A percentile compares a stretch with the other conserved stretches of the same genome.
These are phyloP conservation scores for Turritopsis rubra DNA, from an alignment of 30 jellyfish, hydroid and myxozoan genomes.

Conservation along the genomic window DNA sequence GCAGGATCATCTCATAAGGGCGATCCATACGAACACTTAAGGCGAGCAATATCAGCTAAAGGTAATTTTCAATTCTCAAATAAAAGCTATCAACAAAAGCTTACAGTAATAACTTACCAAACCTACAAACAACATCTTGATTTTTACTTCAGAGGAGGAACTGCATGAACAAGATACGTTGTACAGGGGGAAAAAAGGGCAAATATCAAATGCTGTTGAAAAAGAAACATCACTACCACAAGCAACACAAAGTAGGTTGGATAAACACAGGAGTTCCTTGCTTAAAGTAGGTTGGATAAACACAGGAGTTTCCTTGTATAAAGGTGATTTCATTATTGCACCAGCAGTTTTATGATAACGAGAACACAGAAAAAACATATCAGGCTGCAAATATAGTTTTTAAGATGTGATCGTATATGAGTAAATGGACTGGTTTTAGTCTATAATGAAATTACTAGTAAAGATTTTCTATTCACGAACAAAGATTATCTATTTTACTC, in stretches of 20 bases:
- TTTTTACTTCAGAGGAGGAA: background rate
- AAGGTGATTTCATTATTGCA: too few species aligned
- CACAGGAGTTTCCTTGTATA: too few species aligned
- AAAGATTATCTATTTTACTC: background rate
- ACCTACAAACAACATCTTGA: background rate
- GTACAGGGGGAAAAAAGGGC: background rate
- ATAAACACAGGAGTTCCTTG: too few species aligned
- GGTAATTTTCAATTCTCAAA: background rate
- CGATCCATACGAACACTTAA: conserved; percentile 13
- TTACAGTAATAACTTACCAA: too few species aligned
- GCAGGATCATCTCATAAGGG: background rate
- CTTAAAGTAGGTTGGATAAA: too few species aligned
- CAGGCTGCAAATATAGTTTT: too few species aligned
- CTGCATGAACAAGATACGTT: background rate
- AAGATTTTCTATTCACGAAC: background rate
- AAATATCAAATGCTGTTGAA: background rate
- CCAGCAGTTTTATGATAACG: too few species aligned
- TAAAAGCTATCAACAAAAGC: background rate
- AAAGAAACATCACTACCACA: background rate
- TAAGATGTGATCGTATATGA: too few species aligned
- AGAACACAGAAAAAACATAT: too few species aligned
- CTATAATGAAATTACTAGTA: too few species aligned
- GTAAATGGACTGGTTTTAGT: too few species aligned
- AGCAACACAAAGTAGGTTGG: background rate
- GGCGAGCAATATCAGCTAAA: background rate